Conservation (phyloP, 2,797 vertebrate genomes). For the Leptatherina wallacei region DNA sequence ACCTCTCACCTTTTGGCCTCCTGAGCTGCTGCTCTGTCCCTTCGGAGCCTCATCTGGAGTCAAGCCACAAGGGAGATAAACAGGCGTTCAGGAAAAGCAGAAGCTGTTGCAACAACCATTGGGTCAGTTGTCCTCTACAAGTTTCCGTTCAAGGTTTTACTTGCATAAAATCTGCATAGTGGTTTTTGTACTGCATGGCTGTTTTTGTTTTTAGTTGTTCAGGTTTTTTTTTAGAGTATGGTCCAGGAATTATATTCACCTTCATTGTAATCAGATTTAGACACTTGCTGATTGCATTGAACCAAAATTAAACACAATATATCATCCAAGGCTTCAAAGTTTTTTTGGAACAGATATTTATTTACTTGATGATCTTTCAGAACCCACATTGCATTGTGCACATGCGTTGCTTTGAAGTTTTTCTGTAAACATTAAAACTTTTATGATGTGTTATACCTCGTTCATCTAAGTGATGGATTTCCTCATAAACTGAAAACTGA, state of each 20-base stretch:
- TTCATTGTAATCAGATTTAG: neutral
- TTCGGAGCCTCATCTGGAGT: conserved; percentile 43
- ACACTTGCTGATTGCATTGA: neutral
- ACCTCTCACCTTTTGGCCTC: conserved; percentile 10
- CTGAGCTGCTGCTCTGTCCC: conserved; percentile 27
- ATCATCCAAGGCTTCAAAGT: neutral
- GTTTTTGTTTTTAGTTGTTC: too few relatives aligned
- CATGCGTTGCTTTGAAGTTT: neutral
- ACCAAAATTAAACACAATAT: neutral
- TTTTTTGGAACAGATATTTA: neutral
- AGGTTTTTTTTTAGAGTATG: too few relatives aligned
- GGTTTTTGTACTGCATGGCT: conserved; percentile 2
- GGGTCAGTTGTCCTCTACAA: conserved; percentile 38
- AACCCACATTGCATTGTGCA: neutral
- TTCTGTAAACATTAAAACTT: neutral
- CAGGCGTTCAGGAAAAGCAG: conserved; percentile 21
- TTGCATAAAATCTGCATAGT: conserved; percentile 1
- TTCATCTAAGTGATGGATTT: conserved; percentile 1
- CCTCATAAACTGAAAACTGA: neutral
- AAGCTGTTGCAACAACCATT: conserved; percentile 55
- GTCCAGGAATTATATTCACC: neutral
- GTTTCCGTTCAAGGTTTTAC: conserved; percentile 11
- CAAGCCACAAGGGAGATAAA: conserved; percentile 41
- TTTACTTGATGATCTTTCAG: fast-evolving
- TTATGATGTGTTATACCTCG: neutral